Conservation (phyloP, 2,888 invertebrate species). For the Ormyrus labotus region DNA sequence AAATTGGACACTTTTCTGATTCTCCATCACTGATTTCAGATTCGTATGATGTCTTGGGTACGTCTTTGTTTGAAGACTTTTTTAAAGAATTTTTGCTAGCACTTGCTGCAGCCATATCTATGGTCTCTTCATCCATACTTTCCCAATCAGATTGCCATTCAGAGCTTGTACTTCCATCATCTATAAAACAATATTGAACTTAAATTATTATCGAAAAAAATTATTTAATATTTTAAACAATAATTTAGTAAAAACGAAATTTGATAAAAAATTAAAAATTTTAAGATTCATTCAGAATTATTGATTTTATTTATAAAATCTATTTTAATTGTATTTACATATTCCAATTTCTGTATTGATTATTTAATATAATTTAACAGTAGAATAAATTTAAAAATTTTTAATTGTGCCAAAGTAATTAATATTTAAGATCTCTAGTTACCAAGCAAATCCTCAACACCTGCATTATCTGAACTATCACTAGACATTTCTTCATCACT, state of each 20-base stretch:
- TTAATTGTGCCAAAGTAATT: not conserved
- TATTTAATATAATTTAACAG: not conserved
- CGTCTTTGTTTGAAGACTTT: constrained; percentile 49
- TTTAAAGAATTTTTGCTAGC: constrained; percentile 39
- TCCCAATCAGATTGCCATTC: constrained; percentile 73
- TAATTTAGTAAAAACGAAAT: constrained; percentile 9
- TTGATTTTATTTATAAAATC: constrained; percentile 35
- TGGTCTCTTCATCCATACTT: constrained; percentile 63
- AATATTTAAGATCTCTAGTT: not conserved
- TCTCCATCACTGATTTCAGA: constrained; percentile 82
- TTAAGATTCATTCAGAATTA: not conserved
- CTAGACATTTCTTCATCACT: constrained; percentile 63
- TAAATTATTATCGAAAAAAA: not conserved
- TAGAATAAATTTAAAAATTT: not conserved
- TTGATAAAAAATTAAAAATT: not conserved
- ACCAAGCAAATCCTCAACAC: constrained; percentile 59
- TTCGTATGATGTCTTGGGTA: constrained; percentile 53
- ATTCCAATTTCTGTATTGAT: no score
- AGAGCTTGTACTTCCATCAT: constrained; percentile 61
- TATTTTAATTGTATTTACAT: not conserved
- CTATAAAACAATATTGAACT: constrained; percentile 47
- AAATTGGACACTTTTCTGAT: constrained; percentile 93
- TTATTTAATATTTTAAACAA: not conserved
- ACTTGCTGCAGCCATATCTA: no score
- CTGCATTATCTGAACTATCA: constrained; percentile 59